Evolutionary conservation across 2,113 vertebrate species (phyloP).

Genomic region (Lethenteron reissneri): DNA sequence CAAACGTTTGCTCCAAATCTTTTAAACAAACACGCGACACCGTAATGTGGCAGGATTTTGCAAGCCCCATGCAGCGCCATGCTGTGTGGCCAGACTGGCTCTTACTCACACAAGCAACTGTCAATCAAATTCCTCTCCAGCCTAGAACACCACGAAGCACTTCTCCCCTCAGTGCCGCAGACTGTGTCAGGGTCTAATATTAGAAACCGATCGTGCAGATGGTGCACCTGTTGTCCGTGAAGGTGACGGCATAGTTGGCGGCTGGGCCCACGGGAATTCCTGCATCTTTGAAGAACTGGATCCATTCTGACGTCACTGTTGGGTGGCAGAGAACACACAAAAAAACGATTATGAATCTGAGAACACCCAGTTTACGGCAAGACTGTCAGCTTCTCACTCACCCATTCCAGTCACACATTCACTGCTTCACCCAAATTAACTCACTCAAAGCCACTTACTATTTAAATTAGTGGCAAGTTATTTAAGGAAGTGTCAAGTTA

Average conservation of each 20-base stretch:
- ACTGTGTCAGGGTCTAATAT: no score
- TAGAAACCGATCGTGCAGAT: no score
- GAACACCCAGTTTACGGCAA: background rate
- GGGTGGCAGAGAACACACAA: background rate
- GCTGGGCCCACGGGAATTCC: slow-evolving; percentile 69
- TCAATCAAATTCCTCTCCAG: no score
- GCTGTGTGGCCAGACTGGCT: no score
- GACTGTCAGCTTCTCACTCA: background rate
- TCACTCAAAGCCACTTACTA: background rate
- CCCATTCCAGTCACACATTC: background rate
- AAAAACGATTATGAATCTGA: background rate
- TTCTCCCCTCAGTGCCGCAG: no score
- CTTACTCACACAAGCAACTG: no score
- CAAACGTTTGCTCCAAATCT: no score
- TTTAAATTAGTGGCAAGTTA: background rate
- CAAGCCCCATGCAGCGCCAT: no score
- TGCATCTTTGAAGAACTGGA: slow-evolving; percentile 78
- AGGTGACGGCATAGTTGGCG: slow-evolving; percentile 60
- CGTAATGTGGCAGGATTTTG: no score
- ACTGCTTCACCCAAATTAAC: background rate
- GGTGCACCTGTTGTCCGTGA: slow-evolving; percentile 67
- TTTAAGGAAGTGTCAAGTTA: background rate
- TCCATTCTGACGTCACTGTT: slow-evolving; percentile 71
- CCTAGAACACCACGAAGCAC: no score
- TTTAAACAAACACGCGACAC: no score